These are phyloP conservation scores for Heliconius charithonia DNA, from an alignment of 2,888 invertebrate genomes.

Conservation along the genomic window DNA sequence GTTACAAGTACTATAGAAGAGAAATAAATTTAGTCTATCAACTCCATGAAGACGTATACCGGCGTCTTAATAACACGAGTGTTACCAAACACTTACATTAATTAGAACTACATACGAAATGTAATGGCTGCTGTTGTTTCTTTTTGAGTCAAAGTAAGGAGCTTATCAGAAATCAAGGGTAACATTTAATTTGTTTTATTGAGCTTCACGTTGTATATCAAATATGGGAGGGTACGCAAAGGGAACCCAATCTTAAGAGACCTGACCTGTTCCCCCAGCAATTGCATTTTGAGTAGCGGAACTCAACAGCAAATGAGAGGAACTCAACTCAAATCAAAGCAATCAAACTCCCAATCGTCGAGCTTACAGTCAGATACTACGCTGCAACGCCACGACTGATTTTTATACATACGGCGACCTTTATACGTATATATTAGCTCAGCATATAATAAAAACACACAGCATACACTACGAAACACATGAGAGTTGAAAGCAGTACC, in stretches of 20 bases:
- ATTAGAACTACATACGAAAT: conserved; percentile 9
- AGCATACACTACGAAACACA: conserved; percentile 3
- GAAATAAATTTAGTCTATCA: background rate
- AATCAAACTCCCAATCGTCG: too few species aligned
- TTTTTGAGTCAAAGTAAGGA: background rate
- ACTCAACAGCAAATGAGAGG: too few species aligned
- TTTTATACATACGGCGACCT: too few species aligned
- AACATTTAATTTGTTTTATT: background rate
- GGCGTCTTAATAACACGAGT: conserved; percentile 2
- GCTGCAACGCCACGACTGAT: too few species aligned
- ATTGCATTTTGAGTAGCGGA: too few species aligned
- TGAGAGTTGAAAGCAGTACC: conserved; percentile 15
- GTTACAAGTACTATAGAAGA: background rate
- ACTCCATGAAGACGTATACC: background rate
- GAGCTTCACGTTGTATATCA: background rate
- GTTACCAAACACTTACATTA: conserved; percentile 5
- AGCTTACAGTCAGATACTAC: too few species aligned
- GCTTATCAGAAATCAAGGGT: background rate
- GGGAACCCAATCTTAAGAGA: background rate
- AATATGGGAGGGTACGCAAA: background rate
- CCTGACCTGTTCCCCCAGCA: background rate
- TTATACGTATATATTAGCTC: background rate
- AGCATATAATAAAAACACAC: background rate
- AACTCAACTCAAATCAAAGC: too few species aligned
- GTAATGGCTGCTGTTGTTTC: background rate